phyloP scores from a whole-genome alignment of 1,140 invertebrate genomes.

The Caenorhabditis remanei region DNA sequence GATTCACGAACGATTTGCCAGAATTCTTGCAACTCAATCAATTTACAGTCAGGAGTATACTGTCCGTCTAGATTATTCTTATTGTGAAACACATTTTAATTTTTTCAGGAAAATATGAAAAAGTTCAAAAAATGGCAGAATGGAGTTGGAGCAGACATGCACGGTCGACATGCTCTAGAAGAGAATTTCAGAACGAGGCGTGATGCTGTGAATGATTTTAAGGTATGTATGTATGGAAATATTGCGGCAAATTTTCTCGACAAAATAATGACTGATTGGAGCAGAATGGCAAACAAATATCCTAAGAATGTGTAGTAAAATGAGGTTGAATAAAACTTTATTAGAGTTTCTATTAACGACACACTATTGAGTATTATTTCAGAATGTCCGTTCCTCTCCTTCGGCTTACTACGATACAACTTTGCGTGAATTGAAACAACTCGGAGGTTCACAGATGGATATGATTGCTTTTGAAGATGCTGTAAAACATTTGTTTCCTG shows the following conservation, averaged over 20 bases:
- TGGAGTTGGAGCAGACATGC: not conserved
- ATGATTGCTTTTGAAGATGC: not conserved
- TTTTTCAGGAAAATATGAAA: not conserved
- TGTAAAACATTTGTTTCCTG: slow-evolving; percentile 27
- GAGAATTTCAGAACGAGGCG: not conserved
- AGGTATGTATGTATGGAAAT: not conserved
- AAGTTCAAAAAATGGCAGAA: not conserved
- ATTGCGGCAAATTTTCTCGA: not conserved
- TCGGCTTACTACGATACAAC: not conserved
- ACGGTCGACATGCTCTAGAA: not conserved
- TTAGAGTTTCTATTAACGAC: too few relatives aligned
- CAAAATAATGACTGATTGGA: too few relatives aligned
- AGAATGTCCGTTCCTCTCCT: slow-evolving; percentile 12
- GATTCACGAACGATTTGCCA: slow-evolving; percentile 4
- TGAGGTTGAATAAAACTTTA: too few relatives aligned
- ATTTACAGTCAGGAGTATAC: not conserved
- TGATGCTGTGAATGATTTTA: slow-evolving; percentile 11
- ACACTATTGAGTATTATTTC: not conserved
- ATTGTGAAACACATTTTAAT: too few relatives aligned
- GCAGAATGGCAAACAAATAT: too few relatives aligned
- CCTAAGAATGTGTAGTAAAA: too few relatives aligned
- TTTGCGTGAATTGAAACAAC: slow-evolving; percentile 25
- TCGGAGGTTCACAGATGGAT: not conserved
- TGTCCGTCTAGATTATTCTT: not conserved
- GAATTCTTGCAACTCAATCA: not conserved